These are phyloP conservation scores for Microcebus murinus DNA, from an alignment of 2,113 vertebrate genomes.

Conservation along the genomic window DNA sequence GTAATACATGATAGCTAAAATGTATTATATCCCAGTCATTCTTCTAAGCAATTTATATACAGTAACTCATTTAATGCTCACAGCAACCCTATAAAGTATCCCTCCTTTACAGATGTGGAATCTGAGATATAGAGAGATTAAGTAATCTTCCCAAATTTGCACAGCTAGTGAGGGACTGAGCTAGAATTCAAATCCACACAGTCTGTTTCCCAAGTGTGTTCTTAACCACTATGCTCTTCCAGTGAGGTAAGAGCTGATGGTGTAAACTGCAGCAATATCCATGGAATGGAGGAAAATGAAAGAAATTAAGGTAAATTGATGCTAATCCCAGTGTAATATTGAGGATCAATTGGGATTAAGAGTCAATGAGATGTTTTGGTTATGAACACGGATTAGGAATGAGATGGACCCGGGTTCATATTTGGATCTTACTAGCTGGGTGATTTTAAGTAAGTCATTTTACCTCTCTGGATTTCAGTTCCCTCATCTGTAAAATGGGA, in stretches of 20 bases:
- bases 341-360: neutral
- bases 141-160: neutral
- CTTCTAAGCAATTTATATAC: neutral
- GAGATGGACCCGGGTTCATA: neutral
- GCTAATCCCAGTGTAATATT: neutral
- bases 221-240: neutral
- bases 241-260: neutral
- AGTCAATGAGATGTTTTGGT: neutral
- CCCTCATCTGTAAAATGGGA: neutral
- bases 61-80: neutral
- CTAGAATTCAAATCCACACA: neutral
- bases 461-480: neutral
- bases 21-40: neutral
- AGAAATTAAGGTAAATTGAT: neutral
- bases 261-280: conserved; percentile 23
- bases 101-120: neutral
- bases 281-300: neutral
- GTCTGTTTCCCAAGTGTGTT: neutral
- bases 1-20: neutral
- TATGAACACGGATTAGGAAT: neutral
- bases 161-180: neutral
- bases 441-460: neutral
- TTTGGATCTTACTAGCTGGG: neutral
- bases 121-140: neutral
- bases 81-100: neutral